Conservation (phyloP, 2,797 vertebrate genomes). For the Silurus lanzhouensis region DNA sequence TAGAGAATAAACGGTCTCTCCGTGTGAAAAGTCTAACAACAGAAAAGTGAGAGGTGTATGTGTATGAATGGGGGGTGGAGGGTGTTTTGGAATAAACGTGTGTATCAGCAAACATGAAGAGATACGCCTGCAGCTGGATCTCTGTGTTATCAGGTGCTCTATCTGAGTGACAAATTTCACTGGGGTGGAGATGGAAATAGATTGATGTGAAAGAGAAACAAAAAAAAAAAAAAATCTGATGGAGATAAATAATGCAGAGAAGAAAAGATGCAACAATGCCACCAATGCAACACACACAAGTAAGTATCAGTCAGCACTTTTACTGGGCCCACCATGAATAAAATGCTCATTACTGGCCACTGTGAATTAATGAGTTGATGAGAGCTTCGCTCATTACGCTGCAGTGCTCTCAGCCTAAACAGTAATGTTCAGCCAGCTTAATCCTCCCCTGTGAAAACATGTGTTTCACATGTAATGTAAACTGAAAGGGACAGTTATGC, state of each 20-base stretch:
- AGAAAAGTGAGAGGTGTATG: neutral
- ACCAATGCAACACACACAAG: slow-evolving; percentile 56
- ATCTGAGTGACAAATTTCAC: neutral
- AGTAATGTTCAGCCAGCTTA: slow-evolving; percentile 27
- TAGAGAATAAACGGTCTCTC: neutral
- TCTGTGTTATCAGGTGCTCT: neutral
- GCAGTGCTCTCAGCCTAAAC: slow-evolving; percentile 56
- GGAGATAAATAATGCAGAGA: neutral
- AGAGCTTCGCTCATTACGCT: slow-evolving; percentile 63
- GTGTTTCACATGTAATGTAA: slow-evolving; percentile 18
- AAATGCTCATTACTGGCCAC: slow-evolving; percentile 65
- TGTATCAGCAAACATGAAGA: neutral
- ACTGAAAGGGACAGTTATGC: slow-evolving; percentile 22
- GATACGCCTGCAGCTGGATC: neutral
- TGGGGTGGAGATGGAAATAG: neutral
- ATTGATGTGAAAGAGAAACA: neutral
- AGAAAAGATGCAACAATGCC: neutral
- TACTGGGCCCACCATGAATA: slow-evolving; percentile 60
- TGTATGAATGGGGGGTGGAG: neutral
- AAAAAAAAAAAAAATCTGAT: neutral
- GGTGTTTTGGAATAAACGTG: neutral
- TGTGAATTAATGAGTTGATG: slow-evolving; percentile 67
- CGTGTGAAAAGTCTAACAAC: neutral
- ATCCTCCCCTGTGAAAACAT: slow-evolving; percentile 26
- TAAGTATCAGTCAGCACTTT: slow-evolving; percentile 58